Evolutionary conservation across 2,797 vertebrate species (phyloP).

Genomic region (Pygocentrus nattereri): DNA sequence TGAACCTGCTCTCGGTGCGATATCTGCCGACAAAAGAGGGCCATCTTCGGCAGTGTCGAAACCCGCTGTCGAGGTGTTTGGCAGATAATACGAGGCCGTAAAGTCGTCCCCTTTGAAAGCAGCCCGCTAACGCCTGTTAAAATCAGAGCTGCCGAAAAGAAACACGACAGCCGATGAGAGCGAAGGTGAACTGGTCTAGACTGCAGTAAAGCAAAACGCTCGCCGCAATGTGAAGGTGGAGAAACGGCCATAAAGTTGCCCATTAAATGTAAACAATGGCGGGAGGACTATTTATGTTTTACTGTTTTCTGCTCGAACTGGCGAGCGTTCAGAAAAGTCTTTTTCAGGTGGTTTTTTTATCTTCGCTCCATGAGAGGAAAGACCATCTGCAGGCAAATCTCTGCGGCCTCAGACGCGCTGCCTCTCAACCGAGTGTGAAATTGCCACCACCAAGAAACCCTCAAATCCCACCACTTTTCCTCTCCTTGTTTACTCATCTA

Average conservation of each 20-base stretch:
- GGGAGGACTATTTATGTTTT: neutral
- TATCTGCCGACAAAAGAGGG: slow-evolving; percentile 62
- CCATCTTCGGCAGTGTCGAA: slow-evolving; percentile 68
- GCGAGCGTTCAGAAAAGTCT: neutral
- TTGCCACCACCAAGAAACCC: neutral
- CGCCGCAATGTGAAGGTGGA: neutral
- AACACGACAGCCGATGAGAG: slow-evolving; percentile 65
- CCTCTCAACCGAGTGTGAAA: slow-evolving; percentile 13
- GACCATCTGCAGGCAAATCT: neutral
- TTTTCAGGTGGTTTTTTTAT: neutral
- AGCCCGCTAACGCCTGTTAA: slow-evolving; percentile 68
- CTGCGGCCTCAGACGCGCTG: neutral
- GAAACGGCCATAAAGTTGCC: neutral
- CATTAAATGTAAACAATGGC: slow-evolving; percentile 6
- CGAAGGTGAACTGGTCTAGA: slow-evolving; percentile 51
- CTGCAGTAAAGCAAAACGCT: slow-evolving; percentile 34
- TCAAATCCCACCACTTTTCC: neutral
- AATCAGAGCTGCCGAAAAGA: slow-evolving; percentile 68
- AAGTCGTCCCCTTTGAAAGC: slow-evolving; percentile 72
- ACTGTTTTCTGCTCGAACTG: neutral
- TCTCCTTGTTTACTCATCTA: neutral
- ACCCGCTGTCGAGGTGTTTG: slow-evolving; percentile 73
- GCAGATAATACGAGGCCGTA: slow-evolving; percentile 70
- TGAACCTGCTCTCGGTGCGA: slow-evolving; percentile 60
- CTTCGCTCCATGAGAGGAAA: neutral